Conservation (phyloP, 2,888 invertebrate species). For the Boloria selene region DNA sequence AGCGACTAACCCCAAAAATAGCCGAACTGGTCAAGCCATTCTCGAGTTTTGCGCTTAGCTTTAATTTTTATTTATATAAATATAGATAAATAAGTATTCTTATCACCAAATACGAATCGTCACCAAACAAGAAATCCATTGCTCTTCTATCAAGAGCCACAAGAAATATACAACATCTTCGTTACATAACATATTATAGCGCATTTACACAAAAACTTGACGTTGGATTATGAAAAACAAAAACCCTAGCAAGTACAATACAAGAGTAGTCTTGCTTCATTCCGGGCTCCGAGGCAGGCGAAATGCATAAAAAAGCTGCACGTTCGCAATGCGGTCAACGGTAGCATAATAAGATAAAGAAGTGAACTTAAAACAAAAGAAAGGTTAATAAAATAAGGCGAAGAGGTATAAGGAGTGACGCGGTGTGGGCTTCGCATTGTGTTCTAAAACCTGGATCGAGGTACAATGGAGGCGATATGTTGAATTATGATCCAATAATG, state of each 20-base stretch:
- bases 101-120: too few species aligned
- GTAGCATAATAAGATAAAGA: conserved; percentile 83
- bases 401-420: conserved; percentile 79
- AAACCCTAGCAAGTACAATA: conserved; percentile 74
- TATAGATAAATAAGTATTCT: too few species aligned
- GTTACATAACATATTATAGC: conserved; percentile 64
- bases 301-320: conserved; percentile 70
- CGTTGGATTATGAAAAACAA: conserved; percentile 59
- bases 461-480: conserved; percentile 54
- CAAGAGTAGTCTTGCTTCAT: conserved; percentile 77
- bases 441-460: conserved; percentile 46
- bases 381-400: conserved; percentile 78
- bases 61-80: too few species aligned
- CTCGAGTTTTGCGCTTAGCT: too few species aligned
- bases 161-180: conserved; percentile 3
- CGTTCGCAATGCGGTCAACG: conserved; percentile 74
- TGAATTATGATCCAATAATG: conserved; percentile 7
- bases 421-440: conserved; percentile 79
- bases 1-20: too few species aligned
- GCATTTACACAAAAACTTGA: conserved; percentile 60
- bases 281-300: conserved; percentile 58
- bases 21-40: too few species aligned
- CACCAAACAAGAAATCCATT: too few species aligned
- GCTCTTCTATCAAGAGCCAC: too few species aligned
- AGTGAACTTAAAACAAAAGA: conserved; percentile 77